Base-by-base conservation (phyloP, 92 coral and sea anemone genomes). In the Parazoanthus swiftii region DNA sequence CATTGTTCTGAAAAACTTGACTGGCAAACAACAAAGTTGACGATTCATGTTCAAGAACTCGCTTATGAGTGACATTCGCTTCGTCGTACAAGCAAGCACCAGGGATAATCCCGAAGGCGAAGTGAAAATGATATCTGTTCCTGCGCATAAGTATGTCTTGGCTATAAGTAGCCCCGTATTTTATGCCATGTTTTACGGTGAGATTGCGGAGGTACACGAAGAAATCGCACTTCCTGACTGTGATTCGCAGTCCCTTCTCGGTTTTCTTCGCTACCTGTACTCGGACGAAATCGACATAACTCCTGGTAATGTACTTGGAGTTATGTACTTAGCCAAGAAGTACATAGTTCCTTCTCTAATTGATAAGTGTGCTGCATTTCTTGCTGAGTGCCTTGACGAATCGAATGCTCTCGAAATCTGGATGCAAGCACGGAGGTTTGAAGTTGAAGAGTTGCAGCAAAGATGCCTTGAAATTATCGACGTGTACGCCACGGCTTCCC, bases 291-390 rank as follows among this genome's bases (percentile, higher is more conserved):
- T 76, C 50, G 72, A 88, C 72, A 74, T 86, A 89, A 88, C 88
- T 76, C 51, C 85, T 73, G 93, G 79, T 25, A 85, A 79, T 44
- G 95, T 82, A 4, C 76, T 90, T 23, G 90, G 82, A 83, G 42
- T 92, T 25, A 54, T 90, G 83, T 92, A 90, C 88, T 42, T 90
- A 46, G 85, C 93, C 74, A 92, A 90, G 91, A 92, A 92, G 42
- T 90, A 92, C 89, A 90, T 92, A 38, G 86, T 90, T 48, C 90
- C 93, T 6, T 77, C 90, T 10, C 90, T 92, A 66, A 73, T 88
- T 14, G 91, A 90, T 16, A 80, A 15, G 11, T 92, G 93, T 67
- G 76, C 86, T 43, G 76, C 77, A 25, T 79, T 92, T 86, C 63
- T 90, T 58, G 85, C 76, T 37, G 76, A 73, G 37, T 78, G 81